Percentiles rank a stretch among this genome's conserved stretches.
These are phyloP conservation scores for Panorpa germanica DNA, from an alignment of 2,888 invertebrate genomes.

Conservation along the genomic window DNA sequence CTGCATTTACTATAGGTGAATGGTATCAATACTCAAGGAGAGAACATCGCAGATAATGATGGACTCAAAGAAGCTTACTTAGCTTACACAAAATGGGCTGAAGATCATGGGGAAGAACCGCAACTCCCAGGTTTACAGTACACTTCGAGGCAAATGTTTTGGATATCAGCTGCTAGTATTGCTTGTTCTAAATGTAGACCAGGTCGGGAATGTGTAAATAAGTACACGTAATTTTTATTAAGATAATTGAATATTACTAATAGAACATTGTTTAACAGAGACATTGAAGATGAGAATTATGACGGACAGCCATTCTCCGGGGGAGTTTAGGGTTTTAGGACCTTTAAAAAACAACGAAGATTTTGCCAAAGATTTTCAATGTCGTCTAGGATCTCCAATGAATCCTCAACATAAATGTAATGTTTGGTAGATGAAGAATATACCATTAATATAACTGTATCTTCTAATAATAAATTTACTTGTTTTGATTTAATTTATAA, in stretches of 20 bases:
- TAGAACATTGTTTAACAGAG: conserved; percentile 28
- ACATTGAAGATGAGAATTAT: conserved; percentile 60
- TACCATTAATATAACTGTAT: too few relatives aligned
- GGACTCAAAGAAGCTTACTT: conserved; percentile 81
- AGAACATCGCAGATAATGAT: conserved; percentile 91
- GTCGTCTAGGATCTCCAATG: too few relatives aligned
- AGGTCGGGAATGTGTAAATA: conserved; percentile 16
- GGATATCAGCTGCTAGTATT: conserved; percentile 69
- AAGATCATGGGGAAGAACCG: conserved; percentile 41
- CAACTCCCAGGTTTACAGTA: conserved; percentile 54
- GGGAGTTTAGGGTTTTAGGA: conserved; percentile 72
- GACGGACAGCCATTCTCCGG: conserved; percentile 60
- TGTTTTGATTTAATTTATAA: too few relatives aligned
- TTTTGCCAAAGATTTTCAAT: too few relatives aligned
- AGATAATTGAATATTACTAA: too few relatives aligned
- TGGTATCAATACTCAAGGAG: conserved; percentile 82
- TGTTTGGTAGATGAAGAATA: too few relatives aligned
- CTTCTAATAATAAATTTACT: too few relatives aligned
- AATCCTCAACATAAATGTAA: too few relatives aligned
- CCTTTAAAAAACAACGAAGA: conserved; percentile 85
- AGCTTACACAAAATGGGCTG: conserved; percentile 60
- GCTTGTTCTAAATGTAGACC: conserved; percentile 73
- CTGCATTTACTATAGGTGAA: conserved; percentile 42
- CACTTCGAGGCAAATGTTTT: conserved; percentile 55
- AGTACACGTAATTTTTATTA: neutral